Evolutionary conservation across 2,888 invertebrate species (phyloP), one percentile per base, ranked within the genome.

Genomic region (Limnephilus marmoratus): DNA sequence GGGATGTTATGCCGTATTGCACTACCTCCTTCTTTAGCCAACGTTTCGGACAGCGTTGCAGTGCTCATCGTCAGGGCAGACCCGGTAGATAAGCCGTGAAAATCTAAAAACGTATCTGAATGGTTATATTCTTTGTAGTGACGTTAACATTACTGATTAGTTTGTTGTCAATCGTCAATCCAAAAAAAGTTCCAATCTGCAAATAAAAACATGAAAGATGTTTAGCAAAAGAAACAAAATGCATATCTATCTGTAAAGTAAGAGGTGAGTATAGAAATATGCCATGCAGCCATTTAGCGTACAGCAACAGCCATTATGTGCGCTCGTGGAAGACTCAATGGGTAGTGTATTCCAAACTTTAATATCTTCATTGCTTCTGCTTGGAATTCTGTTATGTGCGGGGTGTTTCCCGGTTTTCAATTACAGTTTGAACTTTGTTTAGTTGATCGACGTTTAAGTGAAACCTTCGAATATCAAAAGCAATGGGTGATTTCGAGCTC

Each of bases 371-470:
- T 68, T 68, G 68, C 68, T 24, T 24, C 68, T 68, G 1, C 24
- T 68, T 9, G 68, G n/a, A 68, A 68, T 68, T n/a, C 68, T 68
- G 68, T 68, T 9, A 68, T 31, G 34, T 18, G 34, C 29, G 13
- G 82, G 15, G 29, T 82, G 31, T 29, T 31, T 82, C 34, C 34
- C 15, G 34, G 82, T 82, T 82, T 82, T 82, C 82, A 31, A 82
- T 82, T 82, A 82, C 34, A 85, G 24, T 41, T 85, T 85, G 37
- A 85, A 85, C 85, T n/a, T 24, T 85, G 41, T 85, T n/a, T 12
- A 41, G 11, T 41, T 85, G 85, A 85, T 85, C 85, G 45, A 82
- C 82, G 82, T 82, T 34, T 13, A 13, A 82, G 82, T 31, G 82
- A 82, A 82, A 82, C 82, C 82, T 82, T 82, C 34, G 82, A 82